phyloP scores from a whole-genome alignment of 1,140 invertebrate genomes.

The Hyposmocoma kahamanoa region DNA sequence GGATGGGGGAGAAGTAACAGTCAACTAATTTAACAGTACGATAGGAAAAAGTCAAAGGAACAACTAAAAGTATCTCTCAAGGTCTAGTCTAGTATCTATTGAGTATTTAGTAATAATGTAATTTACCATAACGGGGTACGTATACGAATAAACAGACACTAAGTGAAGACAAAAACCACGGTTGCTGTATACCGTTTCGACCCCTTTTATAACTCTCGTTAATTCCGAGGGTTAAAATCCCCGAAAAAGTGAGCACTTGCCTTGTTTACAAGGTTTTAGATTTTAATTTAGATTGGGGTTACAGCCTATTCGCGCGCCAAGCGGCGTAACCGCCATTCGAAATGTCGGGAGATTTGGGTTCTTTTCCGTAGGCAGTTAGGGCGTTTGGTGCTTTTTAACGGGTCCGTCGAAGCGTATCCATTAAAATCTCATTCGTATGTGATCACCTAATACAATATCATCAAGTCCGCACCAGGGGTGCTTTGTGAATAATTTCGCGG shows the following conservation, averaged over 20 bases:
- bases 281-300: slow-evolving; percentile 76
- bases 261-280: slow-evolving; percentile 76
- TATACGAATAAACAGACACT: too few species aligned
- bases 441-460: slow-evolving; percentile 75
- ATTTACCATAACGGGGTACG: too few species aligned
- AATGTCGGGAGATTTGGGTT: slow-evolving; percentile 30
- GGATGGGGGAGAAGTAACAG: too few species aligned
- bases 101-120: too few species aligned
- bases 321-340: slow-evolving; percentile 39
- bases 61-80: too few species aligned
- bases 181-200: slow-evolving; percentile 13
- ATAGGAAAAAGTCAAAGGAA: too few species aligned
- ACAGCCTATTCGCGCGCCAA: slow-evolving; percentile 23
- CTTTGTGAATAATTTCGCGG: slow-evolving; percentile 70
- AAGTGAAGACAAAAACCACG: neutral
- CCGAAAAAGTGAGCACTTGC: slow-evolving; percentile 76
- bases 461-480: slow-evolving; percentile 59
- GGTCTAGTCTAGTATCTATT: too few species aligned
- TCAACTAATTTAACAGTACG: too few species aligned
- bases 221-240: slow-evolving; percentile 73
- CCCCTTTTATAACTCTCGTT: slow-evolving; percentile 62
- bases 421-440: slow-evolving; percentile 74
- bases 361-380: slow-evolving; percentile 30
- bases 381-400: slow-evolving; percentile 25
- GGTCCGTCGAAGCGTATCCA: slow-evolving; percentile 45